A percentile compares a stretch with the other conserved stretches of the same genome.
Conservation (phyloP, 1,140 invertebrate genomes). For the Drosophila sp. region DNA sequence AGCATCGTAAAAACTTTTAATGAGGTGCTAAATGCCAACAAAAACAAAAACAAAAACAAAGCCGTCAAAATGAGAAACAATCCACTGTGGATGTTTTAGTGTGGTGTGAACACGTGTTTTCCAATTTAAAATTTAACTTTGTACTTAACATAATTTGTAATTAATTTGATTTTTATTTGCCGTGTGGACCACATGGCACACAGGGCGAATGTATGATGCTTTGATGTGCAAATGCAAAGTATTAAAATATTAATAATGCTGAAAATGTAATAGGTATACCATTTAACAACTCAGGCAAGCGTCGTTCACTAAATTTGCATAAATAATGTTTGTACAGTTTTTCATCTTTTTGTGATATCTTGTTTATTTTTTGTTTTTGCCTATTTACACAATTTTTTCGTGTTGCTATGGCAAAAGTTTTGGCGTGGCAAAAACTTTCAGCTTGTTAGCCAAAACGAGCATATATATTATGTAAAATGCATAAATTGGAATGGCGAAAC, state of each 20-base stretch:
- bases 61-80: conserved; percentile 27
- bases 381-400: conserved; percentile 18
- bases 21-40: conserved; percentile 54
- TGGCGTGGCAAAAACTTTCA: conserved; percentile 39
- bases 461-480: conserved; percentile 48
- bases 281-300: conserved; percentile 19
- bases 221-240: conserved; percentile 64
- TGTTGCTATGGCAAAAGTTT: conserved; percentile 33
- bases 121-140: conserved; percentile 57
- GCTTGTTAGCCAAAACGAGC: conserved; percentile 42
- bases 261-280: conserved; percentile 37
- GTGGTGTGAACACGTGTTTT: conserved; percentile 27
- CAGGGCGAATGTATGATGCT: conserved; percentile 26
- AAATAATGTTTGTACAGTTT: conserved; percentile 54
- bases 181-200: neutral
- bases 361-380: neutral
- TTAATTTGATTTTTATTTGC: conserved; percentile 47
- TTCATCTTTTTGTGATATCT: conserved; percentile 7
- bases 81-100: neutral
- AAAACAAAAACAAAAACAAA: conserved; percentile 43
- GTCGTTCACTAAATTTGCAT: conserved; percentile 51
- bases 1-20: conserved; percentile 61
- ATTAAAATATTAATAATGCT: conserved; percentile 36
- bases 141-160: conserved; percentile 54
- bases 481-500: conserved; percentile 47